Percentiles rank a stretch among this genome's conserved stretches.
Evolutionary conservation across 2,888 invertebrate species (phyloP).

Genomic region (Thymelicus acteon): DNA sequence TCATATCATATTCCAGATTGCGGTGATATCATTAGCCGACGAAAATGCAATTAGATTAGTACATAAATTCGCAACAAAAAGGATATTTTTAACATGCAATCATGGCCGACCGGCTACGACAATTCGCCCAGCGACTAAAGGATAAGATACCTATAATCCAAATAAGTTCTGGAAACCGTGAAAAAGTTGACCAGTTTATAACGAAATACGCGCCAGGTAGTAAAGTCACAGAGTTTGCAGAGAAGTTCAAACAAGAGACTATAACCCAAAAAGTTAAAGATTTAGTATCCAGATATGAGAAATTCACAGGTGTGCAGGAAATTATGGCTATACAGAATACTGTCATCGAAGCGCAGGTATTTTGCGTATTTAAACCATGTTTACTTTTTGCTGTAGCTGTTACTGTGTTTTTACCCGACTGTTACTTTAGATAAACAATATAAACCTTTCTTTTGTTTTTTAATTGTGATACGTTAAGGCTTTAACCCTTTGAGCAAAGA

Average conservation of each 20-base stretch:
- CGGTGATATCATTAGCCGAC: conserved; percentile 48
- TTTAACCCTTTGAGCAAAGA: too few species aligned
- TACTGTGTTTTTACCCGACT: not conserved
- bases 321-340: conserved; percentile 90
- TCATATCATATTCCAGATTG: too few species aligned
- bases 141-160: conserved; percentile 67
- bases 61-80: conserved; percentile 43
- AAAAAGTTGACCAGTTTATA: conserved; percentile 71
- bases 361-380: not conserved
- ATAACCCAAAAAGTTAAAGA: conserved; percentile 70
- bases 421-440: not conserved
- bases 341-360: conserved; percentile 88
- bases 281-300: conserved; percentile 87
- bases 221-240: conserved; percentile 69
- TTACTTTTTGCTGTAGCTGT: not conserved
- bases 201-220: conserved; percentile 68
- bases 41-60: conserved; percentile 49
- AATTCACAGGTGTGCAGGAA: conserved; percentile 91
- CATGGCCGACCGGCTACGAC: conserved; percentile 75
- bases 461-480: not conserved
- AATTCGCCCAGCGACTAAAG: conserved; percentile 67
- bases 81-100: conserved; percentile 60
- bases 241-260: conserved; percentile 67
- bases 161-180: conserved; percentile 56
- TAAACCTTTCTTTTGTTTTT: not conserved